phyloP scores from a whole-genome alignment of 2,888 invertebrate genomes.

The Lottia gigantea region DNA sequence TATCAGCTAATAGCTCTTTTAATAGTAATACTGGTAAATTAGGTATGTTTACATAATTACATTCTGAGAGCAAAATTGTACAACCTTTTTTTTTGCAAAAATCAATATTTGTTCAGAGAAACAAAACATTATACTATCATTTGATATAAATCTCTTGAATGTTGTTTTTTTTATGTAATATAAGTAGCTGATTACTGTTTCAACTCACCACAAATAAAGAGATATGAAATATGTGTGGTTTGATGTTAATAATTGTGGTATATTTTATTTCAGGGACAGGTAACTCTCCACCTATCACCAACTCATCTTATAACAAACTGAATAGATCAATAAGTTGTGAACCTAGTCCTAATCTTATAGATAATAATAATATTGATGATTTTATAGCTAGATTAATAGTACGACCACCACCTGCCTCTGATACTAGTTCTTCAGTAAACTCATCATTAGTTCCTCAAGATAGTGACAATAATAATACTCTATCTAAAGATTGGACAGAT shows the following conservation, averaged over 20 bases:
- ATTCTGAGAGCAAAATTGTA: too few relatives aligned
- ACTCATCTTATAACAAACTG: conserved; percentile 29
- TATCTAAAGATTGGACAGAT: background rate
- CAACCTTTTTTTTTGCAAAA: too few relatives aligned
- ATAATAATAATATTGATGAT: conserved; percentile 77
- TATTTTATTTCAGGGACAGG: too few relatives aligned
- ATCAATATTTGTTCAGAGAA: too few relatives aligned
- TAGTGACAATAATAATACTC: conserved; percentile 9
- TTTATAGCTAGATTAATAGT: conserved; percentile 86
- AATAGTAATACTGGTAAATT: background rate
- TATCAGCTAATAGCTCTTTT: background rate
- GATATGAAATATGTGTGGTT: too few relatives aligned
- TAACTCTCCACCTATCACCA: conserved; percentile 17
- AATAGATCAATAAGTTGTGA: conserved; percentile 52
- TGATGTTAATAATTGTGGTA: too few relatives aligned
- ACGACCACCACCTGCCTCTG: conserved; percentile 76
- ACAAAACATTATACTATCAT: too few relatives aligned
- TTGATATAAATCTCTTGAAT: too few relatives aligned
- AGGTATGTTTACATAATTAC: too few relatives aligned
- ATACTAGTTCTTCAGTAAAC: background rate
- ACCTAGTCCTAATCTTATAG: conserved; percentile 53
- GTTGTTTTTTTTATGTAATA: too few relatives aligned
- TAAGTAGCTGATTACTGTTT: too few relatives aligned
- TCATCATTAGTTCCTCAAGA: background rate
- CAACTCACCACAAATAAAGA: too few relatives aligned